phyloP scores from a whole-genome alignment of 2,888 invertebrate genomes.

The Tetrapedia diversipes region DNA sequence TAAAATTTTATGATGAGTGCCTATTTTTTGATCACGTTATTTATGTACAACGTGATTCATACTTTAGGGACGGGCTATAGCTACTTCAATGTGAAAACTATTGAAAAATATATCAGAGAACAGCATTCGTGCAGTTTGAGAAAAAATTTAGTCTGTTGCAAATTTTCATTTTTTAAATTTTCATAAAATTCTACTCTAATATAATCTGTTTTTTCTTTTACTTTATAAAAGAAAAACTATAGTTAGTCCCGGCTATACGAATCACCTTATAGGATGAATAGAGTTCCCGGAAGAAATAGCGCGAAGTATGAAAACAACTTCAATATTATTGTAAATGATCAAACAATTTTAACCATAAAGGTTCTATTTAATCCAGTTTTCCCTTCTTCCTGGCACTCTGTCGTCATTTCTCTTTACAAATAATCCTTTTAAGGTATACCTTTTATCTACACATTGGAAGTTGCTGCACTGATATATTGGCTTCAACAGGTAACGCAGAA shows the following conservation, averaged over 20 bases:
- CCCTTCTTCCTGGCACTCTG: conserved; percentile 47
- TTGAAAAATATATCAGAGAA: neutral
- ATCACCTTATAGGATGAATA: conserved; percentile 33
- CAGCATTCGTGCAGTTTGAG: no score
- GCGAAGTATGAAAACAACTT: conserved; percentile 10
- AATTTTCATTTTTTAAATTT: neutral
- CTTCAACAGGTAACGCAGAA: conserved; percentile 68
- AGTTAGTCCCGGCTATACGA: neutral
- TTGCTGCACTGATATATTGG: conserved; percentile 45
- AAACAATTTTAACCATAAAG: conserved; percentile 23
- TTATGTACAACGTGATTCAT: conserved; percentile 33
- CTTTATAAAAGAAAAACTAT: neutral
- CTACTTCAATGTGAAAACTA: neutral
- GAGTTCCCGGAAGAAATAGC: conserved; percentile 47
- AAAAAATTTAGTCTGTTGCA: neutral
- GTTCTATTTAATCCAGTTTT: conserved; percentile 7
- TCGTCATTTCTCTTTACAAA: conserved; percentile 1
- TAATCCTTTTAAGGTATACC: conserved; percentile 18
- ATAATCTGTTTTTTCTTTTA: neutral
- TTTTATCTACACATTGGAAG: conserved; percentile 4
- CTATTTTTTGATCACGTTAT: conserved; percentile 38
- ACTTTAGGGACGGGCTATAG: neutral
- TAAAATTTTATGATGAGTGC: conserved; percentile 38
- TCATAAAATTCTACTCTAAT: no score
- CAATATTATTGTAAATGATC: conserved; percentile 8